A percentile compares a stretch with the other conserved stretches of the same genome.
These are phyloP conservation scores for Virgularia gustaviana DNA, from an alignment of 92 coral and sea anemone genomes.

Conservation along the genomic window DNA sequence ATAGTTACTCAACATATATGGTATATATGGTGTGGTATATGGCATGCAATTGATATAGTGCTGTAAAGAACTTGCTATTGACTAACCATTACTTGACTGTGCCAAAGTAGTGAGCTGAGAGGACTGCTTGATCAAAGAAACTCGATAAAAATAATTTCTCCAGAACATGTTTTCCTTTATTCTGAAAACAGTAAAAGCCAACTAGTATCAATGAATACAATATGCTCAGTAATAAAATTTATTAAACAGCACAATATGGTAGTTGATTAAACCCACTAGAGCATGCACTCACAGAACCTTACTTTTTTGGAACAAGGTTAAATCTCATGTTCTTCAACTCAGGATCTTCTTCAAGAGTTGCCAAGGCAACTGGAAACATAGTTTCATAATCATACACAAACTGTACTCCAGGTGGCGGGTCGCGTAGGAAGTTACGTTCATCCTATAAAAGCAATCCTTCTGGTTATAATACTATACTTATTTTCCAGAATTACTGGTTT, in stretches of 20 bases:
- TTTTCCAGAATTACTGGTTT: too few relatives aligned
- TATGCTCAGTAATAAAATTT: not conserved
- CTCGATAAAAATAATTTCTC: conserved; percentile 97
- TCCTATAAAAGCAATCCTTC: conserved; percentile 63
- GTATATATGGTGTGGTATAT: too few relatives aligned
- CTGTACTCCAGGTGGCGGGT: conserved; percentile 94
- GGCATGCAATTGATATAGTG: too few relatives aligned
- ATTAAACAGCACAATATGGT: not conserved
- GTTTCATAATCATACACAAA: conserved; percentile 82
- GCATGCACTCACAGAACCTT: conserved; percentile 19
- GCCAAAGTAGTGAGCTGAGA: conserved; percentile 90
- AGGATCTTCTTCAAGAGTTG: conserved; percentile 82
- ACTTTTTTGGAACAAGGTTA: conserved; percentile 91
- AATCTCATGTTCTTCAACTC: conserved; percentile 87
- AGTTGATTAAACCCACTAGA: too few relatives aligned
- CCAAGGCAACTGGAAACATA: conserved; percentile 96
- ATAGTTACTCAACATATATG: too few relatives aligned
- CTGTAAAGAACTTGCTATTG: not conserved
- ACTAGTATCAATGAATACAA: not conserved
- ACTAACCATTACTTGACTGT: conserved; percentile 36
- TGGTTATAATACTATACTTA: too few relatives aligned
- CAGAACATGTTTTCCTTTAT: conserved; percentile 83
- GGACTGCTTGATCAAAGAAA: conserved; percentile 89
- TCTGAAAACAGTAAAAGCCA: conserved; percentile 31
- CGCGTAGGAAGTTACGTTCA: conserved; percentile 93